Evolutionary conservation across 1,140 invertebrate species (phyloP), one percentile per base, ranked within the genome.

Genomic region (Sarcophaga peregrina): DNA sequence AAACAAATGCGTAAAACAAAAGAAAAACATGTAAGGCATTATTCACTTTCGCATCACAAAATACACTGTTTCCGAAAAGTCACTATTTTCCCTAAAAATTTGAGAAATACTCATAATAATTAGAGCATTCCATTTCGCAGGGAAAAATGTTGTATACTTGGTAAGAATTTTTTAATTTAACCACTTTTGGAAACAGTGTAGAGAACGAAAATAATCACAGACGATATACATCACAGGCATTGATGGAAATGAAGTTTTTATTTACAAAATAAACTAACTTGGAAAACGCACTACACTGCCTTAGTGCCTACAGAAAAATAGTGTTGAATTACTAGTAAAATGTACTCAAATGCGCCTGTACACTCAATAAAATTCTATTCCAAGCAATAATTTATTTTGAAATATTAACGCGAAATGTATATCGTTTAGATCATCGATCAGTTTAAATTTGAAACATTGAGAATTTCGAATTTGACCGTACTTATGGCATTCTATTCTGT

Each of bases 1-100:
- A 47, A 50, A 78, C 50, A 78, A 78, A 47, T 78, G 75, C 75
- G 75, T 78, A 78, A 46, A 52, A 78, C 11, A 78, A 74, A 25
- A 74, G 37, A 1, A 52, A 52, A 37, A 37, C 25, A 37, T 37
- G 4, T 37, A 4, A 37, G 25, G 25, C 25, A 37, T n/a, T 10
- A 52, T 13, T 52, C 13, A 52, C n/a, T 58, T 58, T 58, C 46
- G 13, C 74, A 46, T 76, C 13, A n/a, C 37, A 15, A 47, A 37
- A 4, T 1, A 37, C 25, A 37, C 25, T 37, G 25, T 37, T 37
- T 37, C 45, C 7, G n/a, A 48, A 76, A 76, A 11, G 15, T 9
- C 74, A 76, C 13, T 15, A n/a, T 17, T 48, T 47, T 3, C 45
- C n/a, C n/a, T n/a, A n/a, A n/a, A n/a, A n/a, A n/a, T n/a, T n/a